These are phyloP conservation scores for Eubasilissa regina DNA, from an alignment of 1,140 invertebrate species.

Conservation along the genomic window DNA sequence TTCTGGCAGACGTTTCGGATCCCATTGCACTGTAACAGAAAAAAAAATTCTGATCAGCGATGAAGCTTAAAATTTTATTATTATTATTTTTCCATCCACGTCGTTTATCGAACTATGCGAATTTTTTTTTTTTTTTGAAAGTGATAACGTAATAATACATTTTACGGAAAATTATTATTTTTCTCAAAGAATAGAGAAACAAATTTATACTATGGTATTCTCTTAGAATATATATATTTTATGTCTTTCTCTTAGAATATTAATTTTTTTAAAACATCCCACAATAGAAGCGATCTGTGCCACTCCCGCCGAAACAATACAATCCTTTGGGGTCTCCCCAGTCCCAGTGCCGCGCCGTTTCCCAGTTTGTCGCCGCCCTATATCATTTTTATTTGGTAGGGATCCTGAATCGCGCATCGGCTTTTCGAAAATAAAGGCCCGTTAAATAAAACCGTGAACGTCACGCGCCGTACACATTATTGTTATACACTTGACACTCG, in stretches of 20 bases:
- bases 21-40: no score
- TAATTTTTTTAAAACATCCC: conserved; percentile 9
- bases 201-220: no score
- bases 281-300: conserved; percentile 4
- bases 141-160: no score
- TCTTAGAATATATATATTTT: no score
- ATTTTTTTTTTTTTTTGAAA: no score
- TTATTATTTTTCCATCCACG: no score
- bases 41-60: no score
- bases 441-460: conserved; percentile 25
- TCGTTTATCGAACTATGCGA: no score
- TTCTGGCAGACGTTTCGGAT: no score
- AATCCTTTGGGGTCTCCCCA: conserved; percentile 18
- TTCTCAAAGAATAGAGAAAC: conserved; percentile 9
- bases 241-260: no score
- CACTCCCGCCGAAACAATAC: conserved; percentile 27
- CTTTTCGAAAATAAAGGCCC: conserved; percentile 13
- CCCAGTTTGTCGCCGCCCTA: conserved; percentile 34
- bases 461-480: not conserved
- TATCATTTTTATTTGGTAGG: conserved; percentile 35
- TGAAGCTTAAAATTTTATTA: no score
- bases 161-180: conserved; percentile 8
- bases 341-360: not conserved
- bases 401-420: conserved; percentile 3
- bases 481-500: no score